phyloP scores from a whole-genome alignment of 2,888 invertebrate genomes.

The Taenaris catops region DNA sequence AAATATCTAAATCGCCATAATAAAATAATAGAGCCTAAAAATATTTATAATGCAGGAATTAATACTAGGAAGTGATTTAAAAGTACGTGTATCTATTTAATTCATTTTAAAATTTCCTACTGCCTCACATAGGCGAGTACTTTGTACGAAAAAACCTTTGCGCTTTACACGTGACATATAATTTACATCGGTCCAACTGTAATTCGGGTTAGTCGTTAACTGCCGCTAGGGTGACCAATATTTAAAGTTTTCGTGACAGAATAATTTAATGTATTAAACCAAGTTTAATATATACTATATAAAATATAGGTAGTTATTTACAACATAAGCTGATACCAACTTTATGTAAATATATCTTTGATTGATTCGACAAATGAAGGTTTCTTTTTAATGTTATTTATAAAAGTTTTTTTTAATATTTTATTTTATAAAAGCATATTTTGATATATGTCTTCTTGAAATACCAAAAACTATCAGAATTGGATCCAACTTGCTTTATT shows the following conservation, averaged over 20 bases:
- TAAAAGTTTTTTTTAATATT: neutral
- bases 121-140: neutral
- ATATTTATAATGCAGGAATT: too few relatives aligned
- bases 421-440: too few relatives aligned
- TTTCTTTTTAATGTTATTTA: neutral
- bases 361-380: neutral
- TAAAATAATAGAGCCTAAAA: neutral
- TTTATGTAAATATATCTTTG: neutral
- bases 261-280: neutral
- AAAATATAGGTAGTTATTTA: too few relatives aligned
- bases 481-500: neutral
- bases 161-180: conserved; percentile 43
- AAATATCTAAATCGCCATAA: too few relatives aligned
- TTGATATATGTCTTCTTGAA: neutral
- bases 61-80: too few relatives aligned
- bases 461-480: neutral
- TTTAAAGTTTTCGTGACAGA: neutral
- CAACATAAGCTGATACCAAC: too few relatives aligned
- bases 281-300: too few relatives aligned
- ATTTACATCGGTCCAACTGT: conserved; percentile 56
- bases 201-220: conserved; percentile 46
- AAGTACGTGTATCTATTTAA: too few relatives aligned
- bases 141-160: conserved; percentile 36
- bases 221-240: conserved; percentile 31
- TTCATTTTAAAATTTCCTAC: neutral